Conservation (phyloP, 2,888 invertebrate species). For the Microctonus brassicae region DNA sequence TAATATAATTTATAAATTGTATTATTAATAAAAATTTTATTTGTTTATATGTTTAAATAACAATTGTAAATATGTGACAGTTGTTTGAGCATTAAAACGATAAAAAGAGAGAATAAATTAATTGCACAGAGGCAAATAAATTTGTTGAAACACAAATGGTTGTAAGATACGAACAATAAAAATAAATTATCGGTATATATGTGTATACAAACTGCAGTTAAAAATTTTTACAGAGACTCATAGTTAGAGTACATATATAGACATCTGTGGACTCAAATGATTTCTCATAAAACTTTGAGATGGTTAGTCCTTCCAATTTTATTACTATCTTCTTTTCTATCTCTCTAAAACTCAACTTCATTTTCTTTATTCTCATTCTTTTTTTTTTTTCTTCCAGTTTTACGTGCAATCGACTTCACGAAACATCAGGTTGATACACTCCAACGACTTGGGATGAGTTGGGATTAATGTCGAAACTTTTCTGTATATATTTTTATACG, state of each 20-base stretch:
- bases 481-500: not conserved
- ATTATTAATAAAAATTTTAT: not conserved
- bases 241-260: not conserved
- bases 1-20: not conserved
- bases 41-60: not conserved
- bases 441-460: conserved; percentile 29
- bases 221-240: conserved; percentile 1
- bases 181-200: not conserved
- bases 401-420: conserved; percentile 29
- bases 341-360: not conserved
- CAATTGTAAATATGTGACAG: not conserved
- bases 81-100: not conserved
- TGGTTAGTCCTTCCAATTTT: conserved; percentile 31
- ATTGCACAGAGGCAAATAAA: not conserved
- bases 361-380: not conserved
- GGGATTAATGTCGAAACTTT: conserved; percentile 29
- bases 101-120: not conserved
- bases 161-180: conserved; percentile 3
- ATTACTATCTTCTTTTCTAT: conserved; percentile 23
- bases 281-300: conserved; percentile 36
- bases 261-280: conserved; percentile 12
- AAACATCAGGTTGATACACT: conserved; percentile 33
- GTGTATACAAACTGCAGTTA: not conserved
- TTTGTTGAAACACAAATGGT: not conserved
- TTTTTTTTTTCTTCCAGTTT: not conserved